Evolutionary conservation across 2,888 invertebrate species (phyloP).

Genomic region (Cheilosia scutellata): DNA sequence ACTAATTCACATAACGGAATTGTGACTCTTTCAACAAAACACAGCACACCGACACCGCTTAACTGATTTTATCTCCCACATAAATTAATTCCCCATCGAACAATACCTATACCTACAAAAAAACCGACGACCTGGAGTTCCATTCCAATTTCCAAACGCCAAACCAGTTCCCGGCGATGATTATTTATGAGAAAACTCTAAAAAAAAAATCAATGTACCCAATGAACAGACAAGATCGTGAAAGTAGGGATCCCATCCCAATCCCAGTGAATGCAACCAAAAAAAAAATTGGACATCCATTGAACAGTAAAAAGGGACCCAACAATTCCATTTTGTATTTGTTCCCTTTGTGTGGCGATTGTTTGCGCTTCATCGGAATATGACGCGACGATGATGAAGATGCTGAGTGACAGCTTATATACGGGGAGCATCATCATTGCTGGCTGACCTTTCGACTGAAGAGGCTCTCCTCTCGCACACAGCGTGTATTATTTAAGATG

Average conservation of each 20-base stretch:
- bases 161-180: slow-evolving; percentile 10
- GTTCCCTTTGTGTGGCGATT: background rate
- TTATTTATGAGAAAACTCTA: background rate
- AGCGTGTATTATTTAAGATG: background rate
- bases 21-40: background rate
- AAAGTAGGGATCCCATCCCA: background rate
- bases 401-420: slow-evolving; percentile 3
- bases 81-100: slow-evolving; percentile 2
- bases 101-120: background rate
- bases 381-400: background rate
- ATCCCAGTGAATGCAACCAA: background rate
- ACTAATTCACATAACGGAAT: slow-evolving; percentile 22
- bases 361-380: slow-evolving; percentile 6
- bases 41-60: slow-evolving; percentile 1
- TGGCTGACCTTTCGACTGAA: background rate
- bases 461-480: background rate
- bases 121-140: background rate
- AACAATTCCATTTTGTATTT: background rate
- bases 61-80: slow-evolving; percentile 1
- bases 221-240: slow-evolving; percentile 6
- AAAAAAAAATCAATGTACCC: background rate
- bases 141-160: background rate
- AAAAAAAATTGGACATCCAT: background rate
- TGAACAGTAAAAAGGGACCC: background rate
- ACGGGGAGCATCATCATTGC: background rate